Percentiles rank a stretch among this genome's conserved stretches.
Conservation (phyloP, 2,888 invertebrate species). For the Cosmopolites sordidus region DNA sequence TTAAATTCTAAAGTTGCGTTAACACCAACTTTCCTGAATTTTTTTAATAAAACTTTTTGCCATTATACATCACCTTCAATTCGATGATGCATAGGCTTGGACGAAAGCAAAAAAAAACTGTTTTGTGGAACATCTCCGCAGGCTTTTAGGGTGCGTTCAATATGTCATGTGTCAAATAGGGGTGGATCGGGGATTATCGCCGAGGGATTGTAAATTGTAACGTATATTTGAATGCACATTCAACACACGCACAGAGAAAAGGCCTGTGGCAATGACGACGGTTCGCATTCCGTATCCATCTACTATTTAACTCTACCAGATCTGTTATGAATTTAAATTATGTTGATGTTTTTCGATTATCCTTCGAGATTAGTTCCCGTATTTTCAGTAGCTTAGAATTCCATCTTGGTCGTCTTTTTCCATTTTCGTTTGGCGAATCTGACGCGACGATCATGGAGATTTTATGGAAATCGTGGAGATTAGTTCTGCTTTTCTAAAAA, state of each 20-base stretch:
- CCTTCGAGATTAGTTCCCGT: no score
- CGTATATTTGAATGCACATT: slow-evolving; percentile 10
- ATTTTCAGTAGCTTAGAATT: no score
- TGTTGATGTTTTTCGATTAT: background rate
- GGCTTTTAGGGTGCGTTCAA: slow-evolving; percentile 14
- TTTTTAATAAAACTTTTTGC: no score
- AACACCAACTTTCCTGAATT: no score
- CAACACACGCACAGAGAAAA: slow-evolving; percentile 7
- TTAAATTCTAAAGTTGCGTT: no score
- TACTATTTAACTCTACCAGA: background rate
- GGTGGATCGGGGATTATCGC: slow-evolving; percentile 11
- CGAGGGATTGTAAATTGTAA: slow-evolving; percentile 18
- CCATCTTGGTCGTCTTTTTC: background rate
- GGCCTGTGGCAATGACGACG: slow-evolving; percentile 3
- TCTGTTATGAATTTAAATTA: background rate
- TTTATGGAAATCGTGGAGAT: background rate
- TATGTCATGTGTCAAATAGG: slow-evolving; percentile 16
- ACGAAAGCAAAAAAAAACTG: background rate
- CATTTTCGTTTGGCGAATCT: background rate
- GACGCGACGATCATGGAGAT: background rate
- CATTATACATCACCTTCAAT: no score
- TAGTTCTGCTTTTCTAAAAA: background rate
- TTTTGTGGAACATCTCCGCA: background rate
- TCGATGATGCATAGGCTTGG: no score
- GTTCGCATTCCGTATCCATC: background rate